Evolutionary conservation across 2,113 vertebrate genomes (phyloP).

Genomic region (Oreochromis niloticus): DNA sequence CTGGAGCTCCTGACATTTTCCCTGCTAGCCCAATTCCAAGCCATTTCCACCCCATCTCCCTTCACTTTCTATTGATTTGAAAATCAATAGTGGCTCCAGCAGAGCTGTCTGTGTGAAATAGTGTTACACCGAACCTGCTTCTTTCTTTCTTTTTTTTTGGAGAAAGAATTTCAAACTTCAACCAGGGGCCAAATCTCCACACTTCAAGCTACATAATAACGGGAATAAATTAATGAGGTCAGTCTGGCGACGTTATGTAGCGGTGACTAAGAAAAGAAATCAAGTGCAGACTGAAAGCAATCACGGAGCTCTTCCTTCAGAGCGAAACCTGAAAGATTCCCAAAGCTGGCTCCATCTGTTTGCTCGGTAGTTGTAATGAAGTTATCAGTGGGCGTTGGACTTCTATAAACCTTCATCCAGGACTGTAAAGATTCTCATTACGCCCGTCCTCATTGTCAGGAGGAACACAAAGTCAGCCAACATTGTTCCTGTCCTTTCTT

Average conservation of each 20-base stretch:
- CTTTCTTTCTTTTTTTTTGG: neutral
- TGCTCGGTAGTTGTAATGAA: constrained; percentile 34
- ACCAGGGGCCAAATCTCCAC: neutral
- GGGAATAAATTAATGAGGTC: constrained; percentile 58
- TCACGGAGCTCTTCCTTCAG: constrained; percentile 13
- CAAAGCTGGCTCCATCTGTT: constrained; percentile 49
- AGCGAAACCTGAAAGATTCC: constrained; percentile 11
- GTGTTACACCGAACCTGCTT: neutral
- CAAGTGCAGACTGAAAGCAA: constrained; percentile 37
- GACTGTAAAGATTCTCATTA: constrained; percentile 74
- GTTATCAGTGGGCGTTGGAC: constrained; percentile 54
- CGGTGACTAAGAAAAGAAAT: constrained; percentile 14
- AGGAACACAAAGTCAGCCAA: constrained; percentile 37
- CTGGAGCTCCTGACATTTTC: constrained; percentile 42
- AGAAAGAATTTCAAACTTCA: constrained; percentile 20
- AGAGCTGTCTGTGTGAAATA: constrained; percentile 30
- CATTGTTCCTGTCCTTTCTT: constrained; percentile 52
- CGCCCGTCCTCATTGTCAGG: constrained; percentile 60
- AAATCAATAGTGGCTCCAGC: constrained; percentile 72
- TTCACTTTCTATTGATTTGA: constrained; percentile 74
- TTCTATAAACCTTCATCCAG: constrained; percentile 54
- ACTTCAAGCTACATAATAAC: constrained; percentile 9
- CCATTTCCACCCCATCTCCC: constrained; percentile 67
- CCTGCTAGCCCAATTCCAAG: constrained; percentile 39
- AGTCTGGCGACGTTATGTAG: constrained; percentile 23